These are phyloP conservation scores for Polyergus mexicanus DNA, from an alignment of 1,140 invertebrate genomes.

Conservation along the genomic window DNA sequence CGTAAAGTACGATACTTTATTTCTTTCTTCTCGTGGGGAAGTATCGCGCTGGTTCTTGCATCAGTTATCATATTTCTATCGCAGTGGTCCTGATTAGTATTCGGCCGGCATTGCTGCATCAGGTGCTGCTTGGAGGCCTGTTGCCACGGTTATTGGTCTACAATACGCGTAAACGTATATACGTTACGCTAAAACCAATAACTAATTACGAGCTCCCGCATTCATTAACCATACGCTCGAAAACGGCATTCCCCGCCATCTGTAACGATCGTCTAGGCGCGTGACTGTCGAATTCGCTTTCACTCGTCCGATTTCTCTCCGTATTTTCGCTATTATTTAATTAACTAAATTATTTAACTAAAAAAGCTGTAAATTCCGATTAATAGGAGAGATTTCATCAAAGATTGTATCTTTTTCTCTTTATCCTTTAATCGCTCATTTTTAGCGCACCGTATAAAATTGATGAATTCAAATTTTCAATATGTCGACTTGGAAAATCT, in stretches of 20 bases:
- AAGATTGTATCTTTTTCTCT: not conserved
- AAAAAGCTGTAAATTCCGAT: constrained; percentile 20
- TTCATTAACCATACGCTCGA: constrained; percentile 39
- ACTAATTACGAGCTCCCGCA: constrained; percentile 55
- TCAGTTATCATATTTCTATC: not conserved
- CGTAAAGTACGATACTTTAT: not conserved
- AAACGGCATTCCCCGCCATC: constrained; percentile 26
- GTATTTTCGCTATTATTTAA: not conserved
- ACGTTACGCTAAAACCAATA: constrained; percentile 59
- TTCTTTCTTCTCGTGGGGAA: not conserved
- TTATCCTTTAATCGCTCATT: constrained; percentile 24
- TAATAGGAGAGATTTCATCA: not conserved
- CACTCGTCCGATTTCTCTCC: not conserved
- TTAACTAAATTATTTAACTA: no score
- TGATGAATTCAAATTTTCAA: constrained; percentile 9
- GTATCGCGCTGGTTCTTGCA: not conserved
- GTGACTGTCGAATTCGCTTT: constrained; percentile 19
- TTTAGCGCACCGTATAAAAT: constrained; percentile 15
- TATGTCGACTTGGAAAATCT: not conserved
- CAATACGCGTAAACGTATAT: constrained; percentile 38
- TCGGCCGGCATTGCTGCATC: constrained; percentile 3
- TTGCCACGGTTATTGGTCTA: constrained; percentile 44
- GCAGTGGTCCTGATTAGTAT: constrained; percentile 49
- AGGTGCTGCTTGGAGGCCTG: constrained; percentile 19
- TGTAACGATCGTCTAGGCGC: constrained; percentile 20